phyloP scores from a whole-genome alignment of 2,888 invertebrate genomes.

The Criorhina ranunculi region DNA sequence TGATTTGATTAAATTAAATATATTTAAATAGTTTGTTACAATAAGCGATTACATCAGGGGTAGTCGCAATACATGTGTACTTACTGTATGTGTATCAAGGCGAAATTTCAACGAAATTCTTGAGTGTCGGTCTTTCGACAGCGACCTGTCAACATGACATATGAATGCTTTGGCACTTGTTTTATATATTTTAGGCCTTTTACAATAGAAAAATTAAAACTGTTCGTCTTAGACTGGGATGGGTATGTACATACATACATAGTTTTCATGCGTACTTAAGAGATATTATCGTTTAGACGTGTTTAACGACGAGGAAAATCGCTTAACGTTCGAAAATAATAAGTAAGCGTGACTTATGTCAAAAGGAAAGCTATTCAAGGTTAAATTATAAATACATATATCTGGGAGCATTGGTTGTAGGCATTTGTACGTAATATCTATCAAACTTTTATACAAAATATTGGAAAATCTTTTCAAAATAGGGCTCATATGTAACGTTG shows the following conservation, averaged over 20 bases:
- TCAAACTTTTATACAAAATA: too few species aligned
- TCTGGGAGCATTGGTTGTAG: neutral
- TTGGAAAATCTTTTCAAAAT: too few species aligned
- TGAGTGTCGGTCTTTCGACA: conserved; percentile 42
- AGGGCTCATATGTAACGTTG: too few species aligned
- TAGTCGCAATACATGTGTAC: neutral
- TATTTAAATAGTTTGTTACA: conserved; percentile 35
- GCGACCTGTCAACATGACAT: conserved; percentile 48
- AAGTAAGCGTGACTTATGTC: conserved; percentile 36
- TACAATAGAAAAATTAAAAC: neutral
- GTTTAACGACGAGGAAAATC: conserved; percentile 22
- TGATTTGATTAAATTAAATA: conserved; percentile 61
- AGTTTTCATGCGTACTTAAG: conserved; percentile 20
- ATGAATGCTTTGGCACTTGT: conserved; percentile 38
- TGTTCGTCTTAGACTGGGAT: neutral
- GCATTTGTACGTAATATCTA: neutral
- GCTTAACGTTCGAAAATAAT: conserved; percentile 11
- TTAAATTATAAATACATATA: neutral
- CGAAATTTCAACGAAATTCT: conserved; percentile 14
- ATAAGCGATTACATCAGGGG: conserved; percentile 46
- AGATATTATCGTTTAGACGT: neutral
- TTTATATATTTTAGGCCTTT: neutral
- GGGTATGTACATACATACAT: neutral
- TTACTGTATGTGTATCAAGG: neutral
- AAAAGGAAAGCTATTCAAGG: conserved; percentile 13